Conservation (phyloP, 2,797 vertebrate species). For the Poecilia wingei region DNA sequence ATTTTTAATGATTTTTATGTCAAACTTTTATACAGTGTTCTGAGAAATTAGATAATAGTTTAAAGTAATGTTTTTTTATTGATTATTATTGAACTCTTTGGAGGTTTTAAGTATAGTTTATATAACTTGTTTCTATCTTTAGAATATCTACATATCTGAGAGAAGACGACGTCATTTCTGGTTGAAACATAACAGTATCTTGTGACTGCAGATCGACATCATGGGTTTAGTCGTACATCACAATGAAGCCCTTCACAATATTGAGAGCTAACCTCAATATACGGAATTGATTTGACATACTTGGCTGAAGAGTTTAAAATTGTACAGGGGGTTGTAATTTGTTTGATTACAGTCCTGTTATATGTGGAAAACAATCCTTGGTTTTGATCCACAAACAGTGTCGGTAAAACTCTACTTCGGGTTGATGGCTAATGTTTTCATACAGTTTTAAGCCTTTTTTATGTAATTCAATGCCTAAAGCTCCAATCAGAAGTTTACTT, state of each 20-base stretch:
- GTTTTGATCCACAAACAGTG: background rate
- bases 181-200: slow-evolving; percentile 51
- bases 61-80: background rate
- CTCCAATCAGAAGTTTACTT: background rate
- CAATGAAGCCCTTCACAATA: slow-evolving; percentile 63
- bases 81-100: background rate
- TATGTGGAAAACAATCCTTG: background rate
- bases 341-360: background rate
- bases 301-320: slow-evolving; percentile 12
- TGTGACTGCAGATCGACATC: slow-evolving; percentile 64
- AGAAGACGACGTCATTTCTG: slow-evolving; percentile 43
- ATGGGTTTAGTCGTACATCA: slow-evolving; percentile 50
- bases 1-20: background rate
- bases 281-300: slow-evolving; percentile 31
- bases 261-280: slow-evolving; percentile 12
- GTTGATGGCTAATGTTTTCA: slow-evolving; percentile 1
- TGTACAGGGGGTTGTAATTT: background rate
- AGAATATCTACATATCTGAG: slow-evolving; percentile 48
- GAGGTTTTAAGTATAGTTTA: slow-evolving; percentile 26
- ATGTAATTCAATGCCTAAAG: background rate
- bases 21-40: background rate
- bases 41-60: background rate
- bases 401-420: background rate
- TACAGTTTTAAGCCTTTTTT: background rate
- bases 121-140: background rate